Evolutionary conservation across 1,140 invertebrate species (phyloP), one percentile per base, ranked within the genome.

Genomic region (Aleiodes sp.): DNA sequence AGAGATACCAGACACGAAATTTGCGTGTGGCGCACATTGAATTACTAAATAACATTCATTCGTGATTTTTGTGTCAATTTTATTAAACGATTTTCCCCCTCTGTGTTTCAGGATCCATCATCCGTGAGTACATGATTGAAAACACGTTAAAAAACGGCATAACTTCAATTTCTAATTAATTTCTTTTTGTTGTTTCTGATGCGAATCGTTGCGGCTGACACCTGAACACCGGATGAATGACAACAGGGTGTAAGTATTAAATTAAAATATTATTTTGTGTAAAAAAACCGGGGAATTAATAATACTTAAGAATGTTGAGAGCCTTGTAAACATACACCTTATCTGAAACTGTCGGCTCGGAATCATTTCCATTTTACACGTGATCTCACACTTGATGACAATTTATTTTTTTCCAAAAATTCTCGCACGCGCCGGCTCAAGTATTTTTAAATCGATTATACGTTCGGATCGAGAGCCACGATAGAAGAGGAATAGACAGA

Each of bases 41-140:
- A 52, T 52, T 16, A 24, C 46, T 12, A 52, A 52, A 52, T 52
- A 52, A 52, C 21, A 52, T 52, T 16, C 14, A 52, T 12, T 61
- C 59, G 33, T 61, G 33, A 35, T 35, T 61, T 35, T 35, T 37
- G 14, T 60, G 26, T 60, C 26, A 29, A 33, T 60, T 60, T 16
- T 33, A 14, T 33, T 29, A 8, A 60, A 16, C 28, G 10, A 31
- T 35, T 33, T 46, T 35, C 26, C 6, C 57, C n/a, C 29, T 75
- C 74, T 86, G 74, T 87, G 84, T 87, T 87, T 75, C 75, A 87
- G 86, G 86, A 87, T 80, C 86, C 86, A 63, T 84, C 84, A 73
- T 87, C 85, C 74, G 86, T 87, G 77, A 87, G 86, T 87, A 84
- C 75, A 65, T 12, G 1, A 9, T 12, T 10, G 2, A 66, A 46